phyloP scores from a whole-genome alignment of 2,113 vertebrate genomes.

The Himantopus leucocephalus region DNA sequence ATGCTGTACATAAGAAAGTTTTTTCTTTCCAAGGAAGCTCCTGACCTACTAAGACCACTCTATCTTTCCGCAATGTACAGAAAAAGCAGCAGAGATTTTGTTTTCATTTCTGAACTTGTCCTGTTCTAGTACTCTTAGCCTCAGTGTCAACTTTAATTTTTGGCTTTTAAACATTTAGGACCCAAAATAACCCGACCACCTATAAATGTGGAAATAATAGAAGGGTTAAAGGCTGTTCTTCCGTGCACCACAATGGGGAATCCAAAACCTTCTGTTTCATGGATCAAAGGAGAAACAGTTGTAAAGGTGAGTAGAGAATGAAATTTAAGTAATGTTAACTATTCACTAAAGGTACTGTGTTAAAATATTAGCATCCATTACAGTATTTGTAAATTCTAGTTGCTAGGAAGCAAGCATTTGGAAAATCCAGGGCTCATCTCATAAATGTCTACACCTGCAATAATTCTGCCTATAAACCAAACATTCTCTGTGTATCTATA shows the following conservation, averaged over 20 bases:
- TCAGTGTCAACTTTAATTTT: background rate
- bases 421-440: background rate
- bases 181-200: conserved; percentile 95
- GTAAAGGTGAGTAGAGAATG: conserved; percentile 80
- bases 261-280: conserved; percentile 93
- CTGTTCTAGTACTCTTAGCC: background rate
- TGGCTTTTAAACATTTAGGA: conserved; percentile 75
- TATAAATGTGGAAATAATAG: conserved; percentile 85
- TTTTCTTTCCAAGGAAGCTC: background rate
- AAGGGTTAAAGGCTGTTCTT: conserved; percentile 93
- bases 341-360: background rate
- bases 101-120: background rate
- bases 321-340: background rate
- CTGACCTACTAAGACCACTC: background rate
- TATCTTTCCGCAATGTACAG: background rate
- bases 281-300: conserved; percentile 90
- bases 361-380: background rate
- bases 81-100: background rate
- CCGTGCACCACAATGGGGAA: conserved; percentile 92
- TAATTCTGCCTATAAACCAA: background rate
- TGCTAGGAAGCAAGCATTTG: background rate
- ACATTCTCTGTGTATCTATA: background rate
- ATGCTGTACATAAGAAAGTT: background rate
- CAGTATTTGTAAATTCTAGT: background rate
- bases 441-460: background rate